These are phyloP conservation scores for Calameuta filiformis DNA, from an alignment of 2,888 invertebrate species.

Conservation along the genomic window DNA sequence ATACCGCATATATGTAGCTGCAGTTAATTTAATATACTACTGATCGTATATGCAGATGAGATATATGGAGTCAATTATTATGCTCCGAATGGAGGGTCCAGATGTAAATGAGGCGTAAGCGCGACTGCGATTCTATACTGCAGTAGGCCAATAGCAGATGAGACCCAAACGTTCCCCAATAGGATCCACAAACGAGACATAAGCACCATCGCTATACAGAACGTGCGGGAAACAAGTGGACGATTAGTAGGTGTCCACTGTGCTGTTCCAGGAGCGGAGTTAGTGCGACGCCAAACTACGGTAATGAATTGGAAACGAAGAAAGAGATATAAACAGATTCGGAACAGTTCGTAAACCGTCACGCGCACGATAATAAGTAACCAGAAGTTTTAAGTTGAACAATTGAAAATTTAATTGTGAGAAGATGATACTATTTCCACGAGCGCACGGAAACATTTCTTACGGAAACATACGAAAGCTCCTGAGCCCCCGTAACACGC, in stretches of 20 bases:
- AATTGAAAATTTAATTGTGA: not conserved
- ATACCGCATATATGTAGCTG: not conserved
- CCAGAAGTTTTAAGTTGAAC: not conserved
- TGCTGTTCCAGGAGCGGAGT: not conserved
- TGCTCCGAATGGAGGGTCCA: not conserved
- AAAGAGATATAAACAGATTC: not conserved
- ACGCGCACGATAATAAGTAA: not conserved
- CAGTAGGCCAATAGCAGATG: not conserved
- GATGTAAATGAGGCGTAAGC: not conserved
- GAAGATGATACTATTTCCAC: not conserved
- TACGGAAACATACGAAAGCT: not conserved
- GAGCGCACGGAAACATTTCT: not conserved
- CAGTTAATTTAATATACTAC: not conserved
- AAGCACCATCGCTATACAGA: not conserved
- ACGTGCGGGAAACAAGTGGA: not conserved
- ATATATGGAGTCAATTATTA: not conserved
- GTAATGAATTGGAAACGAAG: not conserved
- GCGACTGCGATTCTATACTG: not conserved
- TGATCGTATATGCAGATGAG: not conserved
- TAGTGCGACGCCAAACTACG: not conserved
- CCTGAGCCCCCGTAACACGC: not conserved
- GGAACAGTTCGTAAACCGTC: not conserved
- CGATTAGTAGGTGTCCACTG: not conserved
- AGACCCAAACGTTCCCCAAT: not conserved
- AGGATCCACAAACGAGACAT: not conserved